phyloP scores from a whole-genome alignment of 2,888 invertebrate species.

The Catocala nupta region DNA sequence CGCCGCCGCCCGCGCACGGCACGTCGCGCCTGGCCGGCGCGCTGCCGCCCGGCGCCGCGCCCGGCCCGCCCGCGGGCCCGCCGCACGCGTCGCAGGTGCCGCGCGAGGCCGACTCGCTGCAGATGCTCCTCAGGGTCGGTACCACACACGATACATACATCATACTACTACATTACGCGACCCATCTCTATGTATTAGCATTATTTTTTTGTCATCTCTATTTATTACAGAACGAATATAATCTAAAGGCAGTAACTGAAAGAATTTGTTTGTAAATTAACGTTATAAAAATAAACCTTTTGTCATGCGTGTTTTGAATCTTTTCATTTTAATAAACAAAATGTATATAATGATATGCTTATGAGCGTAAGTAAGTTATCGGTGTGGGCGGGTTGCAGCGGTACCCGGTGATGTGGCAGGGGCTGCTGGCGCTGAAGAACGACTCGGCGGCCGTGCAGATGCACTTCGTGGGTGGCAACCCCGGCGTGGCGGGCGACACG shows the following conservation, averaged over 20 bases:
- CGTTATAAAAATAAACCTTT: too few relatives aligned
- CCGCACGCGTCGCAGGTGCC: conserved; percentile 93
- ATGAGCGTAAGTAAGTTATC: not conserved
- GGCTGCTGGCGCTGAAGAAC: conserved; percentile 97
- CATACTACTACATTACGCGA: too few relatives aligned
- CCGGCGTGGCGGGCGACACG: conserved; percentile 95
- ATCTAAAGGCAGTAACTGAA: too few relatives aligned
- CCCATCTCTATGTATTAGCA: too few relatives aligned
- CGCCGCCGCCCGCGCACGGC: conserved; percentile 89
- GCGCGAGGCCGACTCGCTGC: conserved; percentile 93
- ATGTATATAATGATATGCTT: too few relatives aligned
- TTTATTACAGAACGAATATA: too few relatives aligned
- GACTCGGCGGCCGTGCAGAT: conserved; percentile 99
- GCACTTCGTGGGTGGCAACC: conserved; percentile 99
- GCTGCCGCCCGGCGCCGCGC: conserved; percentile 66
- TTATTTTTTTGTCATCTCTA: too few relatives aligned
- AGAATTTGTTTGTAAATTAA: too few relatives aligned
- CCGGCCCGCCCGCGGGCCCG: conserved; percentile 81
- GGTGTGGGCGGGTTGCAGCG: conserved; percentile 86
- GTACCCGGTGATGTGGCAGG: conserved; percentile 99
- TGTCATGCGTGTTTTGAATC: too few relatives aligned
- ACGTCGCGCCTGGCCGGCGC: conserved; percentile 27
- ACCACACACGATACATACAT: not conserved
- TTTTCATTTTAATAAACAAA: too few relatives aligned
- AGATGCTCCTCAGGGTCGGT: conserved; percentile 91